These are phyloP conservation scores for Hapalemur alaotrensis DNA, from an alignment of 2,797 vertebrate genomes.

Conservation along the genomic window DNA sequence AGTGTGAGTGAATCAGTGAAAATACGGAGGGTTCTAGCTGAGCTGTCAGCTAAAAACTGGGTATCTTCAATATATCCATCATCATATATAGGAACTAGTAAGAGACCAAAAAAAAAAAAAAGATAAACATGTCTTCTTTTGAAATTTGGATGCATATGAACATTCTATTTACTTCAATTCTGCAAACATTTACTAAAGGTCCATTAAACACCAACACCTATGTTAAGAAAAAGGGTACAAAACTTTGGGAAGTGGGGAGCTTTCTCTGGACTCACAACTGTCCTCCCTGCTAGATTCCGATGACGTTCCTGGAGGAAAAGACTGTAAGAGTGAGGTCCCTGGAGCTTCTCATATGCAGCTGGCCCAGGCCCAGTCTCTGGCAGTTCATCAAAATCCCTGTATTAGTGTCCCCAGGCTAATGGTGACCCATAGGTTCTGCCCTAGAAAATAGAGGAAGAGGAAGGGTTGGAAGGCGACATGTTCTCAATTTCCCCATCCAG, in stretches of 20 bases:
- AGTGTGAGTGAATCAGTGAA: neutral
- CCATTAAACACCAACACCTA: neutral
- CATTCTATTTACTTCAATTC: neutral
- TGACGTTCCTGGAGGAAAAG: neutral
- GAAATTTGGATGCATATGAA: neutral
- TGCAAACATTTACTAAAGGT: neutral
- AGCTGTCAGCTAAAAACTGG: neutral
- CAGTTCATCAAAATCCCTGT: neutral
- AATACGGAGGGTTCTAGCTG: neutral
- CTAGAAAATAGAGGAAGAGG: neutral
- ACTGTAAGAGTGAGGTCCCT: neutral
- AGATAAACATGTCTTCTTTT: neutral
- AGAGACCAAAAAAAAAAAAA: neutral
- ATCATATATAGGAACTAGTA: neutral
- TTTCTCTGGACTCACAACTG: neutral
- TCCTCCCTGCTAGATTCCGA: neutral
- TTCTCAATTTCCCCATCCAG: neutral
- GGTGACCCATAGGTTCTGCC: neutral
- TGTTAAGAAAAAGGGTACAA: neutral
- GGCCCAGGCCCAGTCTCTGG: neutral
- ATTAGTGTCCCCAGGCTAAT: neutral
- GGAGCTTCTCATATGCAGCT: neutral
- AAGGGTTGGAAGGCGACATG: neutral
- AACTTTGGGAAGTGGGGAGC: neutral
- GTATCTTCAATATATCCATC: neutral